These are phyloP conservation scores for Trachymyrmex cornetzi DNA, from an alignment of 1,140 invertebrate species.

Conservation along the genomic window DNA sequence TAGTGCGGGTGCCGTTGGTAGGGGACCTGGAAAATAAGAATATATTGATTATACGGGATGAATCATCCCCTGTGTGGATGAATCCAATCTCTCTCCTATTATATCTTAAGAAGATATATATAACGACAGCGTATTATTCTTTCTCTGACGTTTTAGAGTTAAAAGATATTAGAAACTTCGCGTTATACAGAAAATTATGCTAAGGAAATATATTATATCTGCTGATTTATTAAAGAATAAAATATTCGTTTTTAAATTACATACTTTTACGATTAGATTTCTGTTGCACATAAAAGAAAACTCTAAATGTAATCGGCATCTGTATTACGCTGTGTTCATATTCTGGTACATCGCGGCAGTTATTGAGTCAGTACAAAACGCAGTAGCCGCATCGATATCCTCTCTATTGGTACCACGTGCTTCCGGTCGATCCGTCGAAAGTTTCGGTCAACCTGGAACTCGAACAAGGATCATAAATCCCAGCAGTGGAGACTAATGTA, in stretches of 20 bases:
- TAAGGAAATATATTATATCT: neutral
- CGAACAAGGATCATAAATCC: constrained; percentile 85
- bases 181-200: neutral
- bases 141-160: neutral
- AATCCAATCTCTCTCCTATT: constrained; percentile 17
- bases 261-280: neutral
- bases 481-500: constrained; percentile 85
- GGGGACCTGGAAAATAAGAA: constrained; percentile 60
- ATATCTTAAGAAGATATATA: neutral
- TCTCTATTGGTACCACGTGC: constrained; percentile 36
- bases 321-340: neutral
- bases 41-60: constrained; percentile 63
- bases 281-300: neutral
- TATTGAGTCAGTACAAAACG: constrained; percentile 11
- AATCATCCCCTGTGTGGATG: constrained; percentile 45
- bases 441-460: constrained; percentile 76
- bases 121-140: neutral
- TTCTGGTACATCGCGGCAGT: neutral
- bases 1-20: neutral
- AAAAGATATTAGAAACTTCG: neutral
- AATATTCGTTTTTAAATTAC: neutral
- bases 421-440: constrained; percentile 69
- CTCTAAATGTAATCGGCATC: neutral
- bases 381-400: constrained; percentile 20
- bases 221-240: neutral